Conservation (phyloP, 2,797 vertebrate genomes). For the Tragopan temminckii region DNA sequence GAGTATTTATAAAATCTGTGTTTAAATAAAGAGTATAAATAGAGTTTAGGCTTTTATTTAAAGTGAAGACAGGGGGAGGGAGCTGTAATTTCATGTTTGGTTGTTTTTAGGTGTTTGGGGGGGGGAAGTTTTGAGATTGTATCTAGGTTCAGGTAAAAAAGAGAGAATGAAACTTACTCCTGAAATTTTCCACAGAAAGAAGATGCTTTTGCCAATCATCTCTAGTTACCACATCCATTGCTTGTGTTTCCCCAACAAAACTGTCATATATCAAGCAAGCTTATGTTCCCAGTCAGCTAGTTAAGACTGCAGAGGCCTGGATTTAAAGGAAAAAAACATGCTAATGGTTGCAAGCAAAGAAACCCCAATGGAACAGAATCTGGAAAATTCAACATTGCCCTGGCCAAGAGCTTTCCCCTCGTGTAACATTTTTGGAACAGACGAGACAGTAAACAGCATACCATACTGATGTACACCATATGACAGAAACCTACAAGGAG, state of each 20-base stretch:
- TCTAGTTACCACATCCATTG: background rate
- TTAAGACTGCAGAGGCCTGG: background rate
- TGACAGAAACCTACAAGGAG: background rate
- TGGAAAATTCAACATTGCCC: background rate
- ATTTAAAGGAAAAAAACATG: background rate
- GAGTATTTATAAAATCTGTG: background rate
- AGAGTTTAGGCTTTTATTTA: conserved; percentile 12
- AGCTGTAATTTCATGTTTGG: background rate
- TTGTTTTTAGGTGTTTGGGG: background rate
- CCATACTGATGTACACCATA: background rate
- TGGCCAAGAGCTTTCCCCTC: background rate
- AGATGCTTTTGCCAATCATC: background rate
- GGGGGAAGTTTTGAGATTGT: background rate
- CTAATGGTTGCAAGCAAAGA: background rate
- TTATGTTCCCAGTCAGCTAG: background rate
- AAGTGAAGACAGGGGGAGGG: background rate
- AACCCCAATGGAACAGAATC: background rate
- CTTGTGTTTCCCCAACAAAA: background rate
- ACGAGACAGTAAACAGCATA: background rate
- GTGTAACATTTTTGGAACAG: background rate
- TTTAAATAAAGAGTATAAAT: conserved; percentile 20
- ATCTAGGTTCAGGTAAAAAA: background rate
- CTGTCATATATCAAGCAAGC: background rate
- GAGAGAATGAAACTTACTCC: background rate
- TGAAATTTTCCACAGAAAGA: background rate